A percentile compares a stretch with the other conserved stretches of the same genome.
Evolutionary conservation across 2,797 vertebrate species (phyloP).

Genomic region (Xiphophorus birchmanni): DNA sequence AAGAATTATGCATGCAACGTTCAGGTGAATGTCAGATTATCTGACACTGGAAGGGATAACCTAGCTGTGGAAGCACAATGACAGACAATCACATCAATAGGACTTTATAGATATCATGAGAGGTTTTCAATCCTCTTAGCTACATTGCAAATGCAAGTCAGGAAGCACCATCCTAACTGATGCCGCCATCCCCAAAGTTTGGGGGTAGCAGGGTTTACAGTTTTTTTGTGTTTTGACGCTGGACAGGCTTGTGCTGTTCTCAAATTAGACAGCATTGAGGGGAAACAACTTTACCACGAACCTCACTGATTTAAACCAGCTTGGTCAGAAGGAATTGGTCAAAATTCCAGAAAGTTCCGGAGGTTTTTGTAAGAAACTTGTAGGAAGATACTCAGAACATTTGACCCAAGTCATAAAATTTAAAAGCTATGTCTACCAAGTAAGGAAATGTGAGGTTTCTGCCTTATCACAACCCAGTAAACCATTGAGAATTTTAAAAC

Average conservation of each 20-base stretch:
- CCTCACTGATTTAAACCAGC: neutral
- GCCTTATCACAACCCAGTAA: neutral
- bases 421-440: neutral
- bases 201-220: neutral
- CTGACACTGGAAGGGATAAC: constrained; percentile 18
- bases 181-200: neutral
- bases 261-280: neutral
- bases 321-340: neutral
- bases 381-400: neutral
- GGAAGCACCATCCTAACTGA: neutral
- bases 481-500: neutral
- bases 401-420: neutral
- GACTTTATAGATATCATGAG: constrained; percentile 10
- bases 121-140: constrained; percentile 4
- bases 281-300: neutral
- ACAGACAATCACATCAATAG: constrained; percentile 10
- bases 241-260: neutral
- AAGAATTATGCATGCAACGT: neutral
- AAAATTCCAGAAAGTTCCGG: neutral
- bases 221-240: neutral
- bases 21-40: constrained; percentile 3
- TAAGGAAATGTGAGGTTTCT: neutral
- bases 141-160: neutral
- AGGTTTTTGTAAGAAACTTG: neutral
- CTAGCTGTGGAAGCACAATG: constrained; percentile 26